Evolutionary conservation across 2,797 vertebrate species (phyloP), one percentile per base, ranked within the genome.

Genomic region (Cirrhinus molitorella): DNA sequence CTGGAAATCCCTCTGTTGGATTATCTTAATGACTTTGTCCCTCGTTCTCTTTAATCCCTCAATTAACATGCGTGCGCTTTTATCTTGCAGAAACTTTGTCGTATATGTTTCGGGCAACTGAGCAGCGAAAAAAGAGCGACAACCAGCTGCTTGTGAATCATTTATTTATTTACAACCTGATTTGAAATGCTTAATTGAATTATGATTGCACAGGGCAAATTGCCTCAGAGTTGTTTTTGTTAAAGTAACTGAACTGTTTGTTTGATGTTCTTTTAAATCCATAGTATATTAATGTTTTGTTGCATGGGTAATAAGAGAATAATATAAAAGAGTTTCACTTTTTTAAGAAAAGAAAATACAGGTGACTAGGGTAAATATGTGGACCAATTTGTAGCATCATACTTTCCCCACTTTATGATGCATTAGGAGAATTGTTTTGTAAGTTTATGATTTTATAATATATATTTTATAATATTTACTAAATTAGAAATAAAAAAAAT

Each of bases 1-100:
- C 75, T 73, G 4, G 4, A 83, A 67, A 84, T 83, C 77, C 47
- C 67, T 66, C 55, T 61, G 47, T 77, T 55, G 68, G 81, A 81
- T 80, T 61, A 45, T 81, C 8, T 45, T 65, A 63, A 63, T 84
- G 51, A 57, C 45, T 81, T 57, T 55, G 61, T 82, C 12, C 80
- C 23, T 67, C 12, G 10, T 40, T 66, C 61, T 61, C 25, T 70
- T 47, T 77, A 83, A 77, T 83, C 65, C 65, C 51, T 49, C 74
- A 57, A 57, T 67, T 66, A 75, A 83, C 49, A 28, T 68, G 74
- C 49, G 51, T 68, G 51, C 3, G 25, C 53, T 68, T 59, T 83
- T 47, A 59, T 83, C 81, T 47, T 25, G 23, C 19, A 13, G 16
- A 76, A 77, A 83, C 73, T n/a, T 75, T 66, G 37, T 13, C 4